Evolutionary conservation across 2,113 vertebrate species (phyloP), one percentile per base, ranked within the genome.

Genomic region (Mesocricetus auratus): DNA sequence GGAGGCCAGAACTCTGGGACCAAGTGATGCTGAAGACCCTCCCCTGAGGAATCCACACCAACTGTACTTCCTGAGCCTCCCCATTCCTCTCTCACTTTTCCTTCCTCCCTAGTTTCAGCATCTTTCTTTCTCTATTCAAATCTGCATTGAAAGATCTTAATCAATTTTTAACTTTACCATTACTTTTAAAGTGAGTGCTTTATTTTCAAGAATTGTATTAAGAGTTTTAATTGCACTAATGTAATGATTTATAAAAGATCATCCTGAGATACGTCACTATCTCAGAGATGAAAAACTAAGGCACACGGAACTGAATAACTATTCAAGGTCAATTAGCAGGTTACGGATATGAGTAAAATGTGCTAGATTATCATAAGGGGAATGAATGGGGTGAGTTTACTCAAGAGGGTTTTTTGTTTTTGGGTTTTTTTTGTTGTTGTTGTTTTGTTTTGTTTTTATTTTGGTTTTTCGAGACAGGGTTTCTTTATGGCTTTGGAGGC

Each of bases 171-270:
- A 53, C n/a, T 19, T 42, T 68, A 45, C 26, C 26, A 36, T 68
- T 71, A 19, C n/a, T 74, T 75, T 86, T 66, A 71, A 87, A 78
- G 31, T 79, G 11, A 87, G 33, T 75, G 29, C 17, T 73, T 47
- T 81, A 75, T 45, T 91, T 93, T 90, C 56, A 91, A 58, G 42
- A 21, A 86, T 22, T 89, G 17, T 77, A 17, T 83, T 68, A 94
- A 85, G 29, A 97, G 19, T 33, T 66, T 90, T 86, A 94, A 94
- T 69, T 89, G 45, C 47, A 91, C 21, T 50, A 56, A 85, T 79
- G 39, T 62, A 87, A 36, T 33, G 87, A 78, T 88, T 88, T 42
- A 89, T 69, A 16, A 36, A 26, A 93, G 90, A 60, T 75, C 62
- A 89, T 33, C 11, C 39, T 64, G 6, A 82, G n/a, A n/a, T 47